These are phyloP conservation scores for Melanchra persicariae DNA, from an alignment of 2,888 invertebrate species.

Conservation along the genomic window DNA sequence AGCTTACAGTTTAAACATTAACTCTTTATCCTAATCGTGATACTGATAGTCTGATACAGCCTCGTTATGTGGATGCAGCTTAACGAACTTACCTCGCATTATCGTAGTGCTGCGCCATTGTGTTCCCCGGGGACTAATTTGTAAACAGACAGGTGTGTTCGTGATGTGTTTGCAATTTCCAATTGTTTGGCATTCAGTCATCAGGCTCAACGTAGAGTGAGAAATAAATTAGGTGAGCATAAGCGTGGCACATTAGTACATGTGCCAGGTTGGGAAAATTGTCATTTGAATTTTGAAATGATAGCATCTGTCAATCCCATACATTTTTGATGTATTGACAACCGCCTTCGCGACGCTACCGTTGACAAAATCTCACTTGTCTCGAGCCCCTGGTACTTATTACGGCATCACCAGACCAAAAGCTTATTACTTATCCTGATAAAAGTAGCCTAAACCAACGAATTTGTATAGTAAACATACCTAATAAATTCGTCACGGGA, in stretches of 20 bases:
- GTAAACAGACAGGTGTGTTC: slow-evolving; percentile 20
- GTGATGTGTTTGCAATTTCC: slow-evolving; percentile 41
- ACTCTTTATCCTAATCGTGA: slow-evolving; percentile 21
- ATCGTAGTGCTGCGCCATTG: slow-evolving; percentile 4
- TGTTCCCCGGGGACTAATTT: slow-evolving; percentile 40
- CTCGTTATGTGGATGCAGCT: slow-evolving; percentile 32
- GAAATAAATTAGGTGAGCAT: slow-evolving; percentile 2
- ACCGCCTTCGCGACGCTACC: too few relatives aligned
- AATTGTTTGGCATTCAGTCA: slow-evolving; percentile 48
- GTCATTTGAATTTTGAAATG: background rate
- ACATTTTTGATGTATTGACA: too few relatives aligned
- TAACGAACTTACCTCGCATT: slow-evolving; percentile 11
- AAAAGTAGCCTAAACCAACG: slow-evolving; percentile 16
- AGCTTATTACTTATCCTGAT: slow-evolving; percentile 24
- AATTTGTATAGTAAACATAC: slow-evolving; percentile 20
- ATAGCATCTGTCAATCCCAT: too few relatives aligned
- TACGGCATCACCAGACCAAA: slow-evolving; percentile 14
- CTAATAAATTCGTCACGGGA: slow-evolving; percentile 21
- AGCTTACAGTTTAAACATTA: slow-evolving; percentile 15
- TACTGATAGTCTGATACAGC: background rate
- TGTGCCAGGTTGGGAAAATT: background rate
- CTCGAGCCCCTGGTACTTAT: background rate
- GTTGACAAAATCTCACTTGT: too few relatives aligned
- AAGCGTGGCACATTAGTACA: too few relatives aligned
- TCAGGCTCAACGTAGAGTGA: slow-evolving; percentile 10